Evolutionary conservation across 2,113 vertebrate species (phyloP), one percentile per base, ranked within the genome.

Genomic region (Casuarius casuarius): DNA sequence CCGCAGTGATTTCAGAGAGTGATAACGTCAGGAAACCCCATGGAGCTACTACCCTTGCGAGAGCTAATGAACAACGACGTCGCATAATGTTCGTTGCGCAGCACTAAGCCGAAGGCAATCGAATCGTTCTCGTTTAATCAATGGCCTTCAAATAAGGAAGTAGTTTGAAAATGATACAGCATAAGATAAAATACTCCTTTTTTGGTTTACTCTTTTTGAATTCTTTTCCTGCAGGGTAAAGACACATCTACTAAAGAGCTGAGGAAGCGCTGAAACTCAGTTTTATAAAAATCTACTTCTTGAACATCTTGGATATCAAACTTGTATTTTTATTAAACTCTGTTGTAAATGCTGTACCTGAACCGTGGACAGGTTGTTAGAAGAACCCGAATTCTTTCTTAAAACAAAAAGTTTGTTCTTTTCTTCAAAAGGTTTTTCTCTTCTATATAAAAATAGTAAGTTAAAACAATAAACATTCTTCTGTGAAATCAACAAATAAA

Each of bases 131-230:
- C 67, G 12, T 56, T 88, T 87, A 94, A 96, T 95, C 95, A 72
- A 91, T 92, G 92, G 89, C 61, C 72, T 88, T 80, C 87, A 97
- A 86, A 95, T 51, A 68, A 90, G 94, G 92, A 97, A 95, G 78
- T 21, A 74, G 67, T 31, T 62, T 65, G 42, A 89, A 90, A 97
- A 94, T 26, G 58, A 16, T 20, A 54, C 7, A 52, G 29, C 26
- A 74, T 40, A 51, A 94, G 95, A 74, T 28, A 86, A 78, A 90
- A 56, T 28, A 29, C 12, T 71, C 44, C 33, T 71, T 87, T 70
- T 76, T 22, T 51, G 67, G 58, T 73, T 91, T 71, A n/a, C n/a
- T 88, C 11, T 38, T 91, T 71, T 35, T 2, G 11, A 29, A 23
- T 90, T 46, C 21, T 66, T 9, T 14, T 14, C 10, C 44, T 10